A percentile compares a stretch with the other conserved stretches of the same genome.
phyloP scores from a whole-genome alignment of 2,797 vertebrate species.

The Molothrus ater region DNA sequence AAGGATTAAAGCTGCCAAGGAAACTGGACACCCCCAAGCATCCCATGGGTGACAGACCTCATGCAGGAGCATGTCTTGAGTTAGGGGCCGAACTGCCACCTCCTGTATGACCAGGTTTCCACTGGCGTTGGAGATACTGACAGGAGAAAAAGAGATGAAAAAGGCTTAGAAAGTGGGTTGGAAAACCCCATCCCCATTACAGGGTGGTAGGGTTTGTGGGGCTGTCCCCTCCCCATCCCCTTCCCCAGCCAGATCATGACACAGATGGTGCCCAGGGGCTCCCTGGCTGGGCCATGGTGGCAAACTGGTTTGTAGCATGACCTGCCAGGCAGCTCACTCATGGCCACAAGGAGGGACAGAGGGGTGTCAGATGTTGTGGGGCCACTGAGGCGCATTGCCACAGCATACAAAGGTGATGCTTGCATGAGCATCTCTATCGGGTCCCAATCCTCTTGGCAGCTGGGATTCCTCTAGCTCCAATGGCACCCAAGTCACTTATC shows the following conservation, averaged over 20 bases:
- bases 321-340: not conserved
- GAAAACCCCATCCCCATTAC: not conserved
- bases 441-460: not conserved
- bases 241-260: not conserved
- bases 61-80: slow-evolving; percentile 83
- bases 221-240: too few species aligned
- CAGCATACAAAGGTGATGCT: fast-evolving
- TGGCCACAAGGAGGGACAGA: not conserved
- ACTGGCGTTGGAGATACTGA: slow-evolving; percentile 78
- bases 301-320: not conserved
- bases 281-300: not conserved
- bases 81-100: slow-evolving; percentile 81
- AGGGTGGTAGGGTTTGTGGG: not conserved
- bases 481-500: not conserved
- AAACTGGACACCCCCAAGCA: not conserved
- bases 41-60: slow-evolving; percentile 72
- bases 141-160: not conserved
- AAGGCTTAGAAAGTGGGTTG: not conserved
- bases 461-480: not conserved
- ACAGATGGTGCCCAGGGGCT: not conserved
- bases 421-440: fast-evolving
- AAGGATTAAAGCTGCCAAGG: not conserved
- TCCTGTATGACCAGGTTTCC: slow-evolving; percentile 86
- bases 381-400: not conserved
- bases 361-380: not conserved